Percentiles rank a stretch among this genome's conserved stretches.
These are phyloP conservation scores for Pentalonia nigronervosa DNA, from an alignment of 1,140 invertebrate genomes.

Conservation along the genomic window DNA sequence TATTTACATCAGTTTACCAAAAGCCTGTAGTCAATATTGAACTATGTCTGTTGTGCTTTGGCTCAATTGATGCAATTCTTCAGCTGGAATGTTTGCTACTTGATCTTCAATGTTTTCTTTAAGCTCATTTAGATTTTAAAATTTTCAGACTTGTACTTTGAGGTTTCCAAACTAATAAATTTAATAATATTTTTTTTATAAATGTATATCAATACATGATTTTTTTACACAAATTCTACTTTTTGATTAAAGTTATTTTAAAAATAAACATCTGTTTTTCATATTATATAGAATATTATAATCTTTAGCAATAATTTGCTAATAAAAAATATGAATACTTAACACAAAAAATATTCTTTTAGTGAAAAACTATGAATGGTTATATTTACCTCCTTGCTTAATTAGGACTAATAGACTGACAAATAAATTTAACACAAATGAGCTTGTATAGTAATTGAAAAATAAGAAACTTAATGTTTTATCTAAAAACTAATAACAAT, in stretches of 20 bases:
- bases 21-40: not conserved
- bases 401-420: not conserved
- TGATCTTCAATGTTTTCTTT: constrained; percentile 7
- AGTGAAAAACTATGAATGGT: not conserved
- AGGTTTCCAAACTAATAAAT: too few species aligned
- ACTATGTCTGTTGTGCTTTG: not conserved
- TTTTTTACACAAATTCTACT: not conserved
- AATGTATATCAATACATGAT: too few species aligned
- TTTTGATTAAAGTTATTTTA: not conserved
- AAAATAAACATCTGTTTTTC: not conserved
- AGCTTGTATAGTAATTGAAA: not conserved
- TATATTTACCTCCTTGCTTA: not conserved
- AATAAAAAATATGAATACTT: not conserved
- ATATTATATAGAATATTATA: not conserved
- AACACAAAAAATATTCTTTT: not conserved
- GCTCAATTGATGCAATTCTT: constrained; percentile 9
- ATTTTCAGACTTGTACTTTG: not conserved
- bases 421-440: not conserved
- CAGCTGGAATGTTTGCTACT: constrained; percentile 24
- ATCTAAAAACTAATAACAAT: not conserved
- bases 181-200: too few species aligned
- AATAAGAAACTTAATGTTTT: not conserved
- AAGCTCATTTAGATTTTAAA: not conserved
- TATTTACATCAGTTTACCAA: not conserved
- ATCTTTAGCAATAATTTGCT: not conserved